Evolutionary conservation across 2,113 vertebrate species (phyloP).

Genomic region (Prunella fulvescens): DNA sequence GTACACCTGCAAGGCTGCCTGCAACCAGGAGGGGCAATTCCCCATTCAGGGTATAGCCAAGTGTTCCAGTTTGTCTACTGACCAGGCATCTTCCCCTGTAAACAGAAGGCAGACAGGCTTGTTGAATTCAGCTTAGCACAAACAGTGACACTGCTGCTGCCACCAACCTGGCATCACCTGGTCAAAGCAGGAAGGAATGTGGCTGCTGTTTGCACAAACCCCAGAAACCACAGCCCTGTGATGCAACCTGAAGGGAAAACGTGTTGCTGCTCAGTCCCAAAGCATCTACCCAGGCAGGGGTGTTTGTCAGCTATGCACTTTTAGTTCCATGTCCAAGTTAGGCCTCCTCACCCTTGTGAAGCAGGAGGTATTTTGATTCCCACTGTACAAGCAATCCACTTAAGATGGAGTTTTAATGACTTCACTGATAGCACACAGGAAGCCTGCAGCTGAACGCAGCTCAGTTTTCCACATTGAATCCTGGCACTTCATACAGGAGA

Average conservation of each 20-base stretch:
- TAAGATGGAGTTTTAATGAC: neutral
- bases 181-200: neutral
- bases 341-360: neutral
- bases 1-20: neutral
- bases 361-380: neutral
- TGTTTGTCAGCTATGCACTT: neutral
- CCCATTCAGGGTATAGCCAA: neutral
- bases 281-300: neutral
- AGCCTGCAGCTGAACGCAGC: neutral
- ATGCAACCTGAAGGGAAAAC: neutral
- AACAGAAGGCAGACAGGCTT: neutral
- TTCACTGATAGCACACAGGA: neutral
- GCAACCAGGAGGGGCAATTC: neutral
- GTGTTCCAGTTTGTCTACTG: rapidly evolving
- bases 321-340: neutral
- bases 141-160: neutral
- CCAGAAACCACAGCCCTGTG: rapidly evolving
- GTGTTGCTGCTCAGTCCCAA: neutral
- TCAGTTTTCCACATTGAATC: neutral
- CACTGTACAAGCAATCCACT: neutral
- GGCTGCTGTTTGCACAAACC: neutral
- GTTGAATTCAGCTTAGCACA: neutral
- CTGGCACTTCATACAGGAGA: rapidly evolving
- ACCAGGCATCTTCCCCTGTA: neutral
- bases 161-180: neutral